Percentiles rank a stretch among this genome's conserved stretches.
These are phyloP conservation scores for Phoebastria nigripes DNA, from an alignment of 2,797 vertebrate genomes.

Conservation along the genomic window DNA sequence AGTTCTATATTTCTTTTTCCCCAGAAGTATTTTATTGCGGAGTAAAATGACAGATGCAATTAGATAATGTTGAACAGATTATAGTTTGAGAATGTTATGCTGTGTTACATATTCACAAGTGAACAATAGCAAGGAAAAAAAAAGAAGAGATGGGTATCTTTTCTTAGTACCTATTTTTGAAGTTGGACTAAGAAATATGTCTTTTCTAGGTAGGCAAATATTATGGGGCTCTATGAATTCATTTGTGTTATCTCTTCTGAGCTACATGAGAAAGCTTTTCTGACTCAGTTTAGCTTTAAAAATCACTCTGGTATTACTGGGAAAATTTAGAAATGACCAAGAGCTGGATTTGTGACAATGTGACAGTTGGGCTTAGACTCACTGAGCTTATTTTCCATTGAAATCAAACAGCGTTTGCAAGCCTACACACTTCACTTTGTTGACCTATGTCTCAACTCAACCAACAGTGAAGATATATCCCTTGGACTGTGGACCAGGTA, in stretches of 20 bases:
- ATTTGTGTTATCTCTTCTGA: neutral
- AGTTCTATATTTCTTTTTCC: constrained; percentile 47
- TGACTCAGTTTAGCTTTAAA: neutral
- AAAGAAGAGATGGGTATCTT: neutral
- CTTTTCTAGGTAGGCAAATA: constrained; percentile 32
- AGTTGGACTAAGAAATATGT: constrained; percentile 11
- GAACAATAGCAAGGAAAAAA: constrained; percentile 34
- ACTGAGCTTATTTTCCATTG: neutral
- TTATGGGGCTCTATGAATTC: neutral
- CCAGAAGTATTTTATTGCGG: constrained; percentile 55
- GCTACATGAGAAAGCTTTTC: neutral
- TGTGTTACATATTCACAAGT: constrained; percentile 42
- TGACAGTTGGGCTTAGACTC: neutral
- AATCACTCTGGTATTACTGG: neutral
- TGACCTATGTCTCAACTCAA: neutral
- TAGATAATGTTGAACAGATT: constrained; percentile 61
- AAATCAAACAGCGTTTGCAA: neutral
- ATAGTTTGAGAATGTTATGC: constrained; percentile 47
- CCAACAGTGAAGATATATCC: neutral
- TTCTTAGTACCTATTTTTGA: constrained; percentile 35
- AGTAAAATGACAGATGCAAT: constrained; percentile 65
- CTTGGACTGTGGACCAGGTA: neutral
- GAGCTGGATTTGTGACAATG: neutral
- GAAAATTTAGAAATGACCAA: neutral
- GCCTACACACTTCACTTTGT: neutral